phyloP scores from a whole-genome alignment of 2,113 vertebrate genomes.

The Myiagra hebetior region DNA sequence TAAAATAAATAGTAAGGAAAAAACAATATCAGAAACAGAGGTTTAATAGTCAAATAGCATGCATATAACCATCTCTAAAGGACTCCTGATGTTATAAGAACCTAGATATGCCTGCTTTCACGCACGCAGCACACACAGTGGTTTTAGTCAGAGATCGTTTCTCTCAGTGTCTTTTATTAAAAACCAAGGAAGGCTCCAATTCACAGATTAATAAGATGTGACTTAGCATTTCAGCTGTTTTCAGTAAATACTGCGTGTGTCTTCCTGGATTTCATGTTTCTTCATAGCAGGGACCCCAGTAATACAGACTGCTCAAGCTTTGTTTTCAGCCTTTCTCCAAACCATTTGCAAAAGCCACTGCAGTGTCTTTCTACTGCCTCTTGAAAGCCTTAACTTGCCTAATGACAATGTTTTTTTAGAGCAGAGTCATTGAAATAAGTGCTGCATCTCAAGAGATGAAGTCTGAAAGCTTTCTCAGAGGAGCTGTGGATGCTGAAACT shows the following conservation, averaged over 20 bases:
- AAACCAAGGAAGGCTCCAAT: not conserved
- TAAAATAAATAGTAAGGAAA: conserved; percentile 4
- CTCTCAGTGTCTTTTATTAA: not conserved
- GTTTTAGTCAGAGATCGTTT: not conserved
- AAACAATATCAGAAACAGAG: not conserved
- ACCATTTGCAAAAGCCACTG: not conserved
- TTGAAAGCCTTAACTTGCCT: not conserved
- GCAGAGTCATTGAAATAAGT: not conserved
- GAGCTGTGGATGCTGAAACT: not conserved
- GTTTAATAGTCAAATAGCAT: not conserved
- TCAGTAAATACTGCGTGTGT: not conserved
- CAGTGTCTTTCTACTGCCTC: not conserved
- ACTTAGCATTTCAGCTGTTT: not conserved
- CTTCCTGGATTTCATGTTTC: not conserved
- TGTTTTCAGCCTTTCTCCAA: not conserved
- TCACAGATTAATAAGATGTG: not conserved
- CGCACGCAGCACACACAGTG: not conserved
- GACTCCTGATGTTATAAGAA: not conserved
- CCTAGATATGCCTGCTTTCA: not conserved
- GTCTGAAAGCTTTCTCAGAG: not conserved
- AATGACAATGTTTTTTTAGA: not conserved
- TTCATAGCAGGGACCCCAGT: not conserved
- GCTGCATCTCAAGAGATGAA: not conserved
- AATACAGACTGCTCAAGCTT: not conserved
- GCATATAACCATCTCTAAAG: not conserved